Conservation (phyloP, 2,888 invertebrate species). For the Zygothrica quintamaculata region DNA sequence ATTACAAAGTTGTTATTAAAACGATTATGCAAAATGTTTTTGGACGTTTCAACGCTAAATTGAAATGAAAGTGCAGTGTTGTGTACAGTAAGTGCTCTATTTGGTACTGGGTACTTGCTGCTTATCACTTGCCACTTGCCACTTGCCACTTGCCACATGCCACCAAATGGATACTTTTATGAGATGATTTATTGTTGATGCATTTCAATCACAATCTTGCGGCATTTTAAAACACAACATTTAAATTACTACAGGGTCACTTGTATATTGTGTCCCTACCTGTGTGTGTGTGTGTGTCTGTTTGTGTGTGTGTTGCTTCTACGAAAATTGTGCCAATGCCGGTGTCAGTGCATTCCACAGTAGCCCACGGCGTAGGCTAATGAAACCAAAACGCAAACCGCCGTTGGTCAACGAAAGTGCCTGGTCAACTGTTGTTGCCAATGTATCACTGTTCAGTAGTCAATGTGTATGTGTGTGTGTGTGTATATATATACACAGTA, state of each 20-base stretch:
- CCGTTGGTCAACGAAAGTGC: constrained; percentile 39
- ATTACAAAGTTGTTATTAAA: constrained; percentile 81
- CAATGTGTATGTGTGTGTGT: not conserved
- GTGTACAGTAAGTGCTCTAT: constrained; percentile 26
- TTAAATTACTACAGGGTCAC: not conserved
- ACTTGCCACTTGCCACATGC: constrained; percentile 3
- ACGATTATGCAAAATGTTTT: constrained; percentile 74
- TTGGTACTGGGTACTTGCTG: constrained; percentile 1
- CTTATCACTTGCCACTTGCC: constrained; percentile 1
- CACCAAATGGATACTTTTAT: too few species aligned
- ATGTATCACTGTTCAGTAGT: constrained; percentile 1
- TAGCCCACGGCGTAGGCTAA: constrained; percentile 19
- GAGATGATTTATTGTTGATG: constrained; percentile 18
- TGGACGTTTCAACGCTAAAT: constrained; percentile 39
- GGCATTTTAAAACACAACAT: constrained; percentile 15
- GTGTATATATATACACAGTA: not conserved
- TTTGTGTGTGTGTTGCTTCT: not conserved
- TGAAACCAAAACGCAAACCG: constrained; percentile 34
- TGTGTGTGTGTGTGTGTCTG: not conserved
- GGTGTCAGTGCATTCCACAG: not conserved
- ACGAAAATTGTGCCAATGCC: constrained; percentile 7
- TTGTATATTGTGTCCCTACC: not conserved
- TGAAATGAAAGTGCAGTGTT: constrained; percentile 58
- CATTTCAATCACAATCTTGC: constrained; percentile 35
- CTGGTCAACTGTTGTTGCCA: constrained; percentile 9